These are phyloP conservation scores for Acomys russatus DNA, from an alignment of 2,797 vertebrate genomes.

Conservation along the genomic window DNA sequence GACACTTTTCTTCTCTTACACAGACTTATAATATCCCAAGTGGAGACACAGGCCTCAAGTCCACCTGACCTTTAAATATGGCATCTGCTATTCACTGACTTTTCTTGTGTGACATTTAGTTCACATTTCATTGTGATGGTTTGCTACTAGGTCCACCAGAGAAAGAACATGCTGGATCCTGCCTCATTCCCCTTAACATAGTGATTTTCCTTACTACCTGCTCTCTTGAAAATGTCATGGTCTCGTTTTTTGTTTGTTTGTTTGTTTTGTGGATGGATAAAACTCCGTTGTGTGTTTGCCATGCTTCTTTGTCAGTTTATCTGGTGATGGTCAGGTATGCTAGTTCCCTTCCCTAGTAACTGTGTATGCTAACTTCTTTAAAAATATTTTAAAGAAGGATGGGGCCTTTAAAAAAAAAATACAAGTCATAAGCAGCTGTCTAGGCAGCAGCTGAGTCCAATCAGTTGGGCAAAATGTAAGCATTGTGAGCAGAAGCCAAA, in stretches of 20 bases:
- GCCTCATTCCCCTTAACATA: not conserved
- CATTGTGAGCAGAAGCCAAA: not conserved
- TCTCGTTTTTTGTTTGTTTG: not conserved
- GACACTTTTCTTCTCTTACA: not conserved
- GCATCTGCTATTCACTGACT: not conserved
- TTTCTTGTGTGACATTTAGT: conserved; percentile 38
- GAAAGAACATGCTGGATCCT: not conserved
- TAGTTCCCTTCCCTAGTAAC: not conserved
- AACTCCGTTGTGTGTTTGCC: not conserved
- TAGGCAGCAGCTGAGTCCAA: not conserved
- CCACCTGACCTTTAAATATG: not conserved
- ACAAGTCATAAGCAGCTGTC: not conserved
- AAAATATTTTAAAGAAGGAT: not conserved
- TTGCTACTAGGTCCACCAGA: not conserved
- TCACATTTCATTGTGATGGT: not conserved
- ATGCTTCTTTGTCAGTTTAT: not conserved
- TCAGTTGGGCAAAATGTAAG: conserved; percentile 10
- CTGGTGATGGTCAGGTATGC: not conserved
- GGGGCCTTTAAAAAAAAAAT: not conserved
- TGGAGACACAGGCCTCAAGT: not conserved
- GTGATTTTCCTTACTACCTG: not conserved
- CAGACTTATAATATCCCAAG: not conserved
- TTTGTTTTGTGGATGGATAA: not conserved
- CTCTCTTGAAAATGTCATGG: not conserved
- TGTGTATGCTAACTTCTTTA: not conserved